Percentiles rank a stretch among this genome's conserved stretches.
Evolutionary conservation across 2,888 invertebrate species (phyloP).

Genomic region (Mycogona germanica): DNA sequence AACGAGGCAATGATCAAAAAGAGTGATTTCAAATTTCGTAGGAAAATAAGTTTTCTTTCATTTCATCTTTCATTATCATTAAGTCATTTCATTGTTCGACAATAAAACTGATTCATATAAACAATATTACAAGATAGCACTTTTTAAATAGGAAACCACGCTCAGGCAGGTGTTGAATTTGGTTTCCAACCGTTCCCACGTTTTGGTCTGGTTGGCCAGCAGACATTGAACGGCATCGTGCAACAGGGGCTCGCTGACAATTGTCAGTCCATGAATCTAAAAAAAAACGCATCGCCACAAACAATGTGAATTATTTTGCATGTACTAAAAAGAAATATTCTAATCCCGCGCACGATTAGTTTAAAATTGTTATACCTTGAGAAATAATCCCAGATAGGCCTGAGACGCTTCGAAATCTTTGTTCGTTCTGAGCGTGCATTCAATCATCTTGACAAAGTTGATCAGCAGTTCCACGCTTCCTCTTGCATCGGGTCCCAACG

Average conservation of each 20-base stretch:
- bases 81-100: too few relatives aligned
- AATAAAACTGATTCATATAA: too few relatives aligned
- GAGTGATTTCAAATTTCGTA: too few relatives aligned
- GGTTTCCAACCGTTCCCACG: slow-evolving; percentile 14
- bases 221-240: background rate
- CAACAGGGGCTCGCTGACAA: slow-evolving; percentile 7
- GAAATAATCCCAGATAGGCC: slow-evolving; percentile 73
- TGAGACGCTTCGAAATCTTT: slow-evolving; percentile 80
- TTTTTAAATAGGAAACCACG: slow-evolving; percentile 17
- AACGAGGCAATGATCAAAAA: too few relatives aligned
- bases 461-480: slow-evolving; percentile 57
- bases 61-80: too few relatives aligned
- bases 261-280: slow-evolving; percentile 8
- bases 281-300: slow-evolving; percentile 1
- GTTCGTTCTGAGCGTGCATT: slow-evolving; percentile 55
- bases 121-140: slow-evolving; percentile 9
- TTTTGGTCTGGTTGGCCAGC: background rate
- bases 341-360: background rate
- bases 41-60: too few relatives aligned
- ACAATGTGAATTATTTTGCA: background rate
- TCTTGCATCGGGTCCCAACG: slow-evolving; percentile 57
- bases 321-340: background rate
- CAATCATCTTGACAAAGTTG: slow-evolving; percentile 62
- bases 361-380: slow-evolving; percentile 45
- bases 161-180: slow-evolving; percentile 10